Evolutionary conservation across 1,140 invertebrate genomes (phyloP).

Genomic region (Papilio xuthus): DNA sequence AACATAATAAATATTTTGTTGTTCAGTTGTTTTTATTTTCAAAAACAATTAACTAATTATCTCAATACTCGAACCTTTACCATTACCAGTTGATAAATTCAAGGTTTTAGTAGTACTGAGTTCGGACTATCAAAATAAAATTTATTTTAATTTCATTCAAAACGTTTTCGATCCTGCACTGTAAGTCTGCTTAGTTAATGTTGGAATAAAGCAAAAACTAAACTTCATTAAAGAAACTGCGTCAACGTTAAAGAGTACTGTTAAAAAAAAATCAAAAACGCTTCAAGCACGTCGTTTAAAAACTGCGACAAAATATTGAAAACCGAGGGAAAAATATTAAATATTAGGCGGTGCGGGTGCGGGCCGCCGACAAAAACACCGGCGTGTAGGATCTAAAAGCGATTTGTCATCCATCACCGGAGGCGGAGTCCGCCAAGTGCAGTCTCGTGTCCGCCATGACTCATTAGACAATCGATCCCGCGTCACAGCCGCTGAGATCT

Average conservation of each 20-base stretch:
- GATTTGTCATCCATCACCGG: constrained; percentile 71
- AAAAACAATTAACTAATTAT: neutral
- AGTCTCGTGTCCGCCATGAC: constrained; percentile 70
- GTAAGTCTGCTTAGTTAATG: neutral
- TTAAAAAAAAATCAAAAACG: constrained; percentile 16
- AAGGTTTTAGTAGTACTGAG: too few species aligned
- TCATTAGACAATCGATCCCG: constrained; percentile 76
- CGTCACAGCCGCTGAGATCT: constrained; percentile 44
- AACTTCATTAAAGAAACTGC: constrained; percentile 26
- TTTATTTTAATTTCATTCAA: neutral
- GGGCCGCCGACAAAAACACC: constrained; percentile 56
- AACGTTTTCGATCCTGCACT: neutral
- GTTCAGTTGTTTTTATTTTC: neutral
- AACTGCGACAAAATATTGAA: constrained; percentile 39
- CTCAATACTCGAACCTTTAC: too few species aligned
- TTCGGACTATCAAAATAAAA: too few species aligned
- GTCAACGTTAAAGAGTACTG: constrained; percentile 5
- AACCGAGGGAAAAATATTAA: constrained; percentile 42
- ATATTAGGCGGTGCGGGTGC: constrained; percentile 55
- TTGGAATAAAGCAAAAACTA: neutral
- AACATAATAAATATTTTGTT: neutral
- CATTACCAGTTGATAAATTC: too few species aligned
- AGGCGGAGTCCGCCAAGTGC: constrained; percentile 65
- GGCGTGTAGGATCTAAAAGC: constrained; percentile 59
- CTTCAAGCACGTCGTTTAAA: constrained; percentile 27